phyloP scores from a whole-genome alignment of 1,140 invertebrate genomes.

The Calliphora vicina region DNA sequence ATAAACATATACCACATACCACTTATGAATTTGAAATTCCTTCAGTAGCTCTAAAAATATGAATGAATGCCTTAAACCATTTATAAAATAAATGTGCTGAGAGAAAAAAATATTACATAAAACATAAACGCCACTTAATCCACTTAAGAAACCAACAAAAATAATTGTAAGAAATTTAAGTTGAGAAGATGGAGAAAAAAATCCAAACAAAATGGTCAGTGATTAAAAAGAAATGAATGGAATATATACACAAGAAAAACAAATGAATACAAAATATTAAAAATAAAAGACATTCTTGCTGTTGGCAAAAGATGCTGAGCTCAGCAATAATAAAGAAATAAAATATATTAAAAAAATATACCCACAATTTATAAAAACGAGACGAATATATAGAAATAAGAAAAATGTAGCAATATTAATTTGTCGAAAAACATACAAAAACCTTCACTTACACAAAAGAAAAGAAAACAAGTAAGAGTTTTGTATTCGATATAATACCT shows the following conservation, averaged over 20 bases:
- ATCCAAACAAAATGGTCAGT: too few species aligned
- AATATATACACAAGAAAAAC: background rate
- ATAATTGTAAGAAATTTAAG: background rate
- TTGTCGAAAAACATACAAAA: too few species aligned
- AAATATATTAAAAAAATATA: background rate
- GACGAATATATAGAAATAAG: background rate
- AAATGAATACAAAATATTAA: background rate
- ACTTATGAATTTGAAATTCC: too few species aligned
- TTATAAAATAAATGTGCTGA: background rate
- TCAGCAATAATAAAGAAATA: background rate
- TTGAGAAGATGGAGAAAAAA: background rate
- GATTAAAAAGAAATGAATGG: too few species aligned
- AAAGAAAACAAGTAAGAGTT: too few species aligned
- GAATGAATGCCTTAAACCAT: background rate
- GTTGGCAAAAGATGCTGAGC: background rate
- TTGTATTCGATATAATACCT: too few species aligned
- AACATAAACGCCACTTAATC: background rate
- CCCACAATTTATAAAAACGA: background rate
- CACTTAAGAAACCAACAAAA: background rate
- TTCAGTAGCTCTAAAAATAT: background rate
- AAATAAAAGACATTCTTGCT: too few species aligned
- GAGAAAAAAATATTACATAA: background rate
- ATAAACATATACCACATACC: too few species aligned
- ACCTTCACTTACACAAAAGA: too few species aligned
- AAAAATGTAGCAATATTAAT: too few species aligned